A percentile compares a stretch with the other conserved stretches of the same genome.
Evolutionary conservation across 2,888 invertebrate genomes (phyloP).

Genomic region (Lithosia quadra): DNA sequence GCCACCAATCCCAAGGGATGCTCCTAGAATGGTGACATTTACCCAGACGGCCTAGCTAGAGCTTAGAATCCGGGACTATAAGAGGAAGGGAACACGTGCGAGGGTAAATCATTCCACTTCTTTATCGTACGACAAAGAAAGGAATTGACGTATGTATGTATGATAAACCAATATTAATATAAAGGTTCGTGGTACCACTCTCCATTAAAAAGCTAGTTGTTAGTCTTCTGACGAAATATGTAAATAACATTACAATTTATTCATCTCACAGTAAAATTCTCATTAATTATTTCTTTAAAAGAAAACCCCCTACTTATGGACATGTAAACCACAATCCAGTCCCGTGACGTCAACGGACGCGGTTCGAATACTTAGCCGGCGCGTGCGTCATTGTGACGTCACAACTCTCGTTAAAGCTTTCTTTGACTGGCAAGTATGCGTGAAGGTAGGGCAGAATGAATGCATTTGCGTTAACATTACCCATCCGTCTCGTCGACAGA

Average conservation of each 20-base stretch:
- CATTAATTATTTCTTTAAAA: background rate
- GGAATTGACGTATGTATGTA: too few species aligned
- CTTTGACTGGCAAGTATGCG: constrained; percentile 23
- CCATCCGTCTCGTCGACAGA: background rate
- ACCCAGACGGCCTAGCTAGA: too few species aligned
- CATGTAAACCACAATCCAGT: constrained; percentile 32
- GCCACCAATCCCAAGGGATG: too few species aligned
- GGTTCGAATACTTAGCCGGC: constrained; percentile 60
- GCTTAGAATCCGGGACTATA: too few species aligned
- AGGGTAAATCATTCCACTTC: too few species aligned
- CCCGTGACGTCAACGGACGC: constrained; percentile 74
- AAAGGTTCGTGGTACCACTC: too few species aligned
- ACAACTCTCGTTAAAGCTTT: constrained; percentile 48
- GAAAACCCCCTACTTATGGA: background rate
- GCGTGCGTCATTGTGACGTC: constrained; percentile 75
- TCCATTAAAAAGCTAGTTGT: too few species aligned
- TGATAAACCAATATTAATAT: too few species aligned
- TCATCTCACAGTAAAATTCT: background rate
- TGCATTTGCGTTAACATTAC: constrained; percentile 1
- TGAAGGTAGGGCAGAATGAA: constrained; percentile 16
- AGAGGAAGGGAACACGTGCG: too few species aligned
- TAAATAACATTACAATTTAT: background rate
- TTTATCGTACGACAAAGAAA: too few species aligned
- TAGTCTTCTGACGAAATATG: too few species aligned
- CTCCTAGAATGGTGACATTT: too few species aligned